Conservation (phyloP, 1,140 invertebrate species). For the Drosophila leontia region DNA sequence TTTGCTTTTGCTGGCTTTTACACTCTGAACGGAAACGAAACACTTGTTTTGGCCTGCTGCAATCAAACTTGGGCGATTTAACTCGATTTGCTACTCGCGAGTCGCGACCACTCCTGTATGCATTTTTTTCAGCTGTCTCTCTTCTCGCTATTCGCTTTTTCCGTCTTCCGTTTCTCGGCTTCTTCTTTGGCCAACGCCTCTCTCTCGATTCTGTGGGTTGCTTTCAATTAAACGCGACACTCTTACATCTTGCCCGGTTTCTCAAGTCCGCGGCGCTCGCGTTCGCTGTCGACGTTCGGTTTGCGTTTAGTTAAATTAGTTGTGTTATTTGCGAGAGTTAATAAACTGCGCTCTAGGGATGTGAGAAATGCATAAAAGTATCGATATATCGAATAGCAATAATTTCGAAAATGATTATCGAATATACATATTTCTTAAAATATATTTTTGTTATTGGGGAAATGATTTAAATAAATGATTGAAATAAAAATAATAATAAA, state of each 20-base stretch:
- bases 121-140: constrained; percentile 70
- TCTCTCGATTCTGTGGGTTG: constrained; percentile 5
- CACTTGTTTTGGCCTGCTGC: constrained; percentile 32
- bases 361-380: too few species aligned
- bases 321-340: constrained; percentile 27
- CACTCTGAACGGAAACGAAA: constrained; percentile 9
- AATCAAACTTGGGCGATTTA: constrained; percentile 16
- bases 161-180: constrained; percentile 31
- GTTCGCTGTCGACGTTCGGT: constrained; percentile 12
- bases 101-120: constrained; percentile 74
- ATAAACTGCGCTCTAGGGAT: not conserved
- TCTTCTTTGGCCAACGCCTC: constrained; percentile 51
- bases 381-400: too few species aligned
- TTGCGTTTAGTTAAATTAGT: constrained; percentile 20
- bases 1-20: constrained; percentile 45
- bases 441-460: too few species aligned
- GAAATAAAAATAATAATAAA: too few species aligned
- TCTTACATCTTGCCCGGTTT: constrained; percentile 20
- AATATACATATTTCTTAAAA: too few species aligned
- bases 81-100: constrained; percentile 61
- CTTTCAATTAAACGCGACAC: constrained; percentile 32
- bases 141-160: constrained; percentile 37
- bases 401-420: too few species aligned
- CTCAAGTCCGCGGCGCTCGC: constrained; percentile 10
- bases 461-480: too few species aligned